Evolutionary conservation across 2,113 vertebrate species (phyloP).

Genomic region (Choloepus hoffmanni): DNA sequence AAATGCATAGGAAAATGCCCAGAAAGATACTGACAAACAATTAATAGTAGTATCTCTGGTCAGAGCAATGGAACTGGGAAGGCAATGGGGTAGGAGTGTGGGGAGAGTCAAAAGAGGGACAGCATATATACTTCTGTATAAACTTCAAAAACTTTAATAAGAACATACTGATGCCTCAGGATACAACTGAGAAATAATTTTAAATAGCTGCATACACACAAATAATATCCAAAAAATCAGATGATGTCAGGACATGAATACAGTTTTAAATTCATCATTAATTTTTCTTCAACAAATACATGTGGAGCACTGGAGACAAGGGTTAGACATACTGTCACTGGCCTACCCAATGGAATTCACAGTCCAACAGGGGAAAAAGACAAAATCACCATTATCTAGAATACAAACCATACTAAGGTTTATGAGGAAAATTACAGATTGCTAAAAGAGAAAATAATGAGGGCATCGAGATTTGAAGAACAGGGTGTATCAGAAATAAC

Average conservation of each 20-base stretch:
- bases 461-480: background rate
- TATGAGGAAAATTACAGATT: background rate
- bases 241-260: background rate
- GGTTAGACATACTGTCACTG: background rate
- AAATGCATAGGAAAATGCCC: background rate
- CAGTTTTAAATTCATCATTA: background rate
- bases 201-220: background rate
- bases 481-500: background rate
- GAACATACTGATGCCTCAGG: background rate
- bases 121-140: background rate
- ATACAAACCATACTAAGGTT: background rate
- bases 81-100: accelerated
- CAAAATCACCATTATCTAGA: background rate
- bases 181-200: background rate
- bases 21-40: background rate
- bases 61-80: background rate
- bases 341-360: background rate
- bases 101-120: background rate
- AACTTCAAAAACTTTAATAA: background rate
- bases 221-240: constrained; percentile 1
- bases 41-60: background rate
- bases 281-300: background rate
- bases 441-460: background rate
- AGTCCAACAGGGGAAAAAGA: background rate
- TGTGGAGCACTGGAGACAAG: background rate